These are phyloP conservation scores for Pomacea maculata DNA, from an alignment of 1,140 invertebrate species.

Conservation along the genomic window DNA sequence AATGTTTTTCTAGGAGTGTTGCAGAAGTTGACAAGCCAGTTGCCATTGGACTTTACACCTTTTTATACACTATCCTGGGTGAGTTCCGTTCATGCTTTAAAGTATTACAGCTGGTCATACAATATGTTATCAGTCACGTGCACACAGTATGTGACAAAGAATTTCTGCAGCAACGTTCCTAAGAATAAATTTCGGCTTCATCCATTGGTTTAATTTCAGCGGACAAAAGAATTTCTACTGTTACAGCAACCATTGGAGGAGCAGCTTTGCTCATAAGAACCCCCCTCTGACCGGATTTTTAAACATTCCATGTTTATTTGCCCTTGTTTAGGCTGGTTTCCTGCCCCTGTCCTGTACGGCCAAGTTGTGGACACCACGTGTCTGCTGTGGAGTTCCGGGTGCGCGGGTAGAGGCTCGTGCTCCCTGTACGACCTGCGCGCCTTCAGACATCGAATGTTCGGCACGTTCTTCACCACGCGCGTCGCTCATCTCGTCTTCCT, in stretches of 20 bases:
- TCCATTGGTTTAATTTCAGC: no score
- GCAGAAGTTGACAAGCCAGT: conserved; percentile 41
- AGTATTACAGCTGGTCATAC: no score
- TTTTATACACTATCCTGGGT: conserved; percentile 39
- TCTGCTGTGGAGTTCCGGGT: conserved; percentile 13
- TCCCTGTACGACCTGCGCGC: not conserved
- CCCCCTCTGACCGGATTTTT: no score
- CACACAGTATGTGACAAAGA: no score
- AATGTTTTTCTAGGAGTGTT: conserved; percentile 29
- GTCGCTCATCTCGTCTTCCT: not conserved
- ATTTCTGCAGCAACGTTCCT: no score
- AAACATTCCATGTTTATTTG: not conserved
- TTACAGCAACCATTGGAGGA: no score
- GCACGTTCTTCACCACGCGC: not conserved
- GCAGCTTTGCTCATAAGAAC: no score
- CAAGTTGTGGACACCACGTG: conserved; percentile 41
- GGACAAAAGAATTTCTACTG: no score
- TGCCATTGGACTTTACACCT: conserved; percentile 36
- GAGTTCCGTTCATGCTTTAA: not conserved
- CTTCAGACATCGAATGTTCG: conserved; percentile 7
- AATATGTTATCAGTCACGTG: no score
- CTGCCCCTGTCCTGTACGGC: conserved; percentile 43
- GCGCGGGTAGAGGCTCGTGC: not conserved
- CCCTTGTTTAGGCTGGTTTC: conserved; percentile 39
- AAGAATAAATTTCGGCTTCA: no score